These are phyloP conservation scores for Acrocephalus arundinaceus DNA, from an alignment of 2,113 vertebrate species.

Conservation along the genomic window DNA sequence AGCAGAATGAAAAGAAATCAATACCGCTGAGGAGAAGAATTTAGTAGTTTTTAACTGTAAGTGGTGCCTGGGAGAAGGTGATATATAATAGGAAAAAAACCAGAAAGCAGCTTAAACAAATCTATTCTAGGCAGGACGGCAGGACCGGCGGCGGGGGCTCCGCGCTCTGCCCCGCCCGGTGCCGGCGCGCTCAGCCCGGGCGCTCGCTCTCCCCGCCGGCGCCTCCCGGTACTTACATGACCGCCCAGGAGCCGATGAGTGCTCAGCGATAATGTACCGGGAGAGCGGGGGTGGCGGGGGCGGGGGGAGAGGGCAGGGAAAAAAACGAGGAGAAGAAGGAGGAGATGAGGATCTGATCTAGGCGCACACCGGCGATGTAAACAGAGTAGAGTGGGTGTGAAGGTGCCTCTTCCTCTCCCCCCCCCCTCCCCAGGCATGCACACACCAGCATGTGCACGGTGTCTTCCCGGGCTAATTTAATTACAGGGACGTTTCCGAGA, in stretches of 20 bases:
- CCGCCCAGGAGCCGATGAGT: neutral
- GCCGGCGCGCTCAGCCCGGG: neutral
- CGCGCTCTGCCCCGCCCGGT: neutral
- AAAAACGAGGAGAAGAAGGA: neutral
- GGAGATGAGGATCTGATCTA: neutral
- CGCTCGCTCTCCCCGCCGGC: neutral
- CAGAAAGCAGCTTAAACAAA: slow-evolving; percentile 39
- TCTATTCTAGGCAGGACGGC: slow-evolving; percentile 7
- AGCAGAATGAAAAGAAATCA: slow-evolving; percentile 85
- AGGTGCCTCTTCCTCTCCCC: neutral
- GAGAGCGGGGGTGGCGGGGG: neutral
- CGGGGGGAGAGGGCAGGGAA: neutral
- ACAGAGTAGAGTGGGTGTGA: neutral
- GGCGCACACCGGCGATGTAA: neutral
- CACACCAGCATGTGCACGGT: neutral
- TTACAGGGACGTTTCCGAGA: neutral
- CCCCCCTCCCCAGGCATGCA: neutral
- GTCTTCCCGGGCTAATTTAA: neutral
- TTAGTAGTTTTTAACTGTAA: slow-evolving; percentile 79
- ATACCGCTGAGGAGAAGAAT: slow-evolving; percentile 79
- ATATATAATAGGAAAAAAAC: slow-evolving; percentile 40
- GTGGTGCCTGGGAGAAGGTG: slow-evolving; percentile 68
- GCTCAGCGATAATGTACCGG: neutral
- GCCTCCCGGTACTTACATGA: slow-evolving; percentile 44
- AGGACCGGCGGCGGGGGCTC: neutral